Evolutionary conservation across 2,113 vertebrate genomes (phyloP), one percentile per base, ranked within the genome.

Genomic region (Leptocoma aspasia): DNA sequence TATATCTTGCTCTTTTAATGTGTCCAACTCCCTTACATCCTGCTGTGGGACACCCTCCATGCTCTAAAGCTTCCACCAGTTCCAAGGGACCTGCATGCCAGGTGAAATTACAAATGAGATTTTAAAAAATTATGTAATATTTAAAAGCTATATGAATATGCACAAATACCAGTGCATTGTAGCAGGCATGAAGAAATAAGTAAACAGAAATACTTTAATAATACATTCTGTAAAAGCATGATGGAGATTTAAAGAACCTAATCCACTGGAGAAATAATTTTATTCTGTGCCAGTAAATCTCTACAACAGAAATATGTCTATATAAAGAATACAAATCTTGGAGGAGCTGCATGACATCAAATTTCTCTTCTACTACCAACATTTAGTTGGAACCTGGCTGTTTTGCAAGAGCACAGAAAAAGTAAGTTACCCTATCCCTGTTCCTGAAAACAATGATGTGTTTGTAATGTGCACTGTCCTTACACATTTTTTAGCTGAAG

Each of bases 21-120:
- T 99, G 98, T 50, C 98, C 98, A 80, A 98, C 64, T 49, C 98
- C 98, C 94, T 97, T 98, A 95, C 98, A 99, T 66, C 98, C 98
- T 42, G 97, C 97, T 42, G 98, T 99, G 60, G 98, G 97, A 95
- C 98, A 99, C 16, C 98, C 98, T 49, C 98, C 96, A 44, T 98
- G 97, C 89, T 98, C 98, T 69, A 98, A 97, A 61, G 97, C 96
- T 95, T 98, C 98, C 94, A 98, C 98, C 94, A 98, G 68, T 66
- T 99, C 98, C 95, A 98, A 93, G 13, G 98, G 96, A 95, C 96
- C 98, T 99, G 94, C 30, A 70, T 33, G 12, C 49, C 86, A 92
- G 66, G 49, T 45, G 61, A 86, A 83, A 93, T 91, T 30, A 90
- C 11, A 82, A 69, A 52, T 10, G 21, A 7, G 8, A 90, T 23